Evolutionary conservation across 35 echinoderm and acorn worm genomes (phyloP).

Genomic region (Ophioderma brevispina): DNA sequence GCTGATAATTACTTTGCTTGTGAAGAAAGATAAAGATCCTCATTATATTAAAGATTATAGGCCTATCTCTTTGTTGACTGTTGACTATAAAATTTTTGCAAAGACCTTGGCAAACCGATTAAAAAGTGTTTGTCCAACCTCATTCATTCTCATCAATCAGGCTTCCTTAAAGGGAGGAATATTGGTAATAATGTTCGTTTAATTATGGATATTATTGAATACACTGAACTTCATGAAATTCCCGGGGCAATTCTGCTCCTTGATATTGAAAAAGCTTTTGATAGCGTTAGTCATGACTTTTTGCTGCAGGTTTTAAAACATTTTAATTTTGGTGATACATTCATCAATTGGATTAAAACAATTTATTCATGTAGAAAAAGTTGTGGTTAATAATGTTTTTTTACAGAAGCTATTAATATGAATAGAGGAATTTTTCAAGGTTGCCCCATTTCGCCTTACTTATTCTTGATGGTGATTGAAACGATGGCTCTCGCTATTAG

Average conservation of each 20-base stretch:
- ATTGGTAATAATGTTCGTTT: conserved; percentile 36
- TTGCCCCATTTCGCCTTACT: not conserved
- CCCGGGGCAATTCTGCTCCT: not conserved
- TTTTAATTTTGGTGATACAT: conserved; percentile 14
- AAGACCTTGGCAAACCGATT: conserved; percentile 24
- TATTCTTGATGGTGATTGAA: conserved; percentile 10
- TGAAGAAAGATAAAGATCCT: conserved; percentile 40
- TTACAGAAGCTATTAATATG: conserved; percentile 31
- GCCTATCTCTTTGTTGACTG: conserved; percentile 35
- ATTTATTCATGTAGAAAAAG: conserved; percentile 28
- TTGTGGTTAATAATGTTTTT: conserved; percentile 25
- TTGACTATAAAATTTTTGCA: conserved; percentile 40
- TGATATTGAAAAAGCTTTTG: conserved; percentile 55
- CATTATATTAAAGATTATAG: conserved; percentile 23
- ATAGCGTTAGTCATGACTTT: conserved; percentile 34
- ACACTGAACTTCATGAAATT: conserved; percentile 2
- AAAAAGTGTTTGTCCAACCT: not conserved
- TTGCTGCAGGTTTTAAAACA: conserved; percentile 14
- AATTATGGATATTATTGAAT: conserved; percentile 15
- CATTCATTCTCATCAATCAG: conserved; percentile 26
- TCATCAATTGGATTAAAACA: too few relatives aligned
- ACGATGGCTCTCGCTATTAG: not conserved
- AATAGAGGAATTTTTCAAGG: conserved; percentile 24
- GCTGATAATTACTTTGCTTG: conserved; percentile 1
- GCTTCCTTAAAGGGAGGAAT: conserved; percentile 24